A percentile compares a stretch with the other conserved stretches of the same genome.
Evolutionary conservation across 1,140 invertebrate genomes (phyloP).

Genomic region (Saccostrea glomerata): DNA sequence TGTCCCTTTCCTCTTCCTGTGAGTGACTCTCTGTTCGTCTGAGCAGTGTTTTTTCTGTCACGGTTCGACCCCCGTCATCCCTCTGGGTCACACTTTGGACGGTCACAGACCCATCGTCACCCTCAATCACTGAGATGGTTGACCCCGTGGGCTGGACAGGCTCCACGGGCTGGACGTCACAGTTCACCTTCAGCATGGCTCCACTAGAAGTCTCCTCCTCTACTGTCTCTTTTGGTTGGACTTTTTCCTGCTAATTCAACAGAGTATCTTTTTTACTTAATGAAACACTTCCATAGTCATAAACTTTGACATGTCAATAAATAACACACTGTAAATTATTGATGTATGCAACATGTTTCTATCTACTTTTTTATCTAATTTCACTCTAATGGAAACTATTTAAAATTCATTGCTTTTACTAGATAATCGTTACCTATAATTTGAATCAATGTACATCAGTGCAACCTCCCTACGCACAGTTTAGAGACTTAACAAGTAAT

Average conservation of each 20-base stretch:
- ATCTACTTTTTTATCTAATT: not conserved
- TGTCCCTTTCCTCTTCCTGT: slow-evolving; percentile 89
- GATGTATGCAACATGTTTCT: slow-evolving; percentile 21
- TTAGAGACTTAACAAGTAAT: not conserved
- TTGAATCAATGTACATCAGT: not conserved
- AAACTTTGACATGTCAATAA: slow-evolving; percentile 10
- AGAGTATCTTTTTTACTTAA: not conserved
- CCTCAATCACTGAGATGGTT: slow-evolving; percentile 62
- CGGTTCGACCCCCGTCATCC: slow-evolving; percentile 63
- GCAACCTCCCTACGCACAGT: not conserved
- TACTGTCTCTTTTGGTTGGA: not conserved
- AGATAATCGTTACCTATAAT: not conserved
- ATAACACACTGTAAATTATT: not conserved
- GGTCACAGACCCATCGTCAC: slow-evolving; percentile 66
- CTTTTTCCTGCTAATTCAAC: not conserved
- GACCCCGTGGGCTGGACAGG: not conserved
- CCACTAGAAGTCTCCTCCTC: not conserved
- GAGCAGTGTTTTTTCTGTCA: slow-evolving; percentile 78
- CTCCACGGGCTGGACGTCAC: not conserved
- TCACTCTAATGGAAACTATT: not conserved
- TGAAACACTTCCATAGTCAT: not conserved
- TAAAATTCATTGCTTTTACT: not conserved
- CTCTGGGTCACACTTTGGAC: slow-evolving; percentile 63
- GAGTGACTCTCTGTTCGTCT: slow-evolving; percentile 83
- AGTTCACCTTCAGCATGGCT: not conserved